Evolutionary conservation across 2,797 vertebrate genomes (phyloP), one percentile per base, ranked within the genome.

Genomic region (Tadarida brasiliensis): DNA sequence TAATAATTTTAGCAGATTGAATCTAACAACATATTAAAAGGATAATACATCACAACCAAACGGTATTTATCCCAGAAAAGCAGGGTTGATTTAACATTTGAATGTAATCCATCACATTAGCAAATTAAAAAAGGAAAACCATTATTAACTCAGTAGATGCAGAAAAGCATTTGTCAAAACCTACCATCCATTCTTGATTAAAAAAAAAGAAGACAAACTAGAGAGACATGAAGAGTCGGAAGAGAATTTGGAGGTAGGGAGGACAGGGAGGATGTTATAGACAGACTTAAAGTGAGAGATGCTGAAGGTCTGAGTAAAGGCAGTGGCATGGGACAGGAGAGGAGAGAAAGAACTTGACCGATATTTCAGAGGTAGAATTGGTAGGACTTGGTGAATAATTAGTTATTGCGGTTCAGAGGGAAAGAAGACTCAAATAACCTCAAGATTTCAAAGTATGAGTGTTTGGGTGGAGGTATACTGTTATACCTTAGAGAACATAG

Each of bases 111-210:
- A 94, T 39, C 20, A 26, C 26, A 24, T 63, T 76, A 83, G 56
- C 65, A n/a, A 70, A 63, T 11, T 56, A 71, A 49, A 70, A 84
- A 88, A 44, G 59, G 10, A 80, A 71, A 84, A 35, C 11, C 33
- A 56, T 78, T 17, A 84, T 71, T 30, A 76, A 39, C 24, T 88
- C 9, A 16, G 56, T 63, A 78, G 47, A 78, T 71, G 61, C 24
- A 77, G 63, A 56, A 78, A 92, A 89, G 15, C 33, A 77, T 88
- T 83, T 78, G 63, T 84, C 35, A 68, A 87, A 87, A 67, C 24
- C 11, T 49, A 89, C 35, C 26, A 82, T 63, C 28, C 59, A 70
- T 78, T 90, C 28, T 26, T 12, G 4, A 71, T 65, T 80, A 17
- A 3, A 49, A 49, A 59, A 39, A 80, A 57, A 39, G 24, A 83